phyloP scores from a whole-genome alignment of 2,113 vertebrate genomes.

The Lepus timidus region DNA sequence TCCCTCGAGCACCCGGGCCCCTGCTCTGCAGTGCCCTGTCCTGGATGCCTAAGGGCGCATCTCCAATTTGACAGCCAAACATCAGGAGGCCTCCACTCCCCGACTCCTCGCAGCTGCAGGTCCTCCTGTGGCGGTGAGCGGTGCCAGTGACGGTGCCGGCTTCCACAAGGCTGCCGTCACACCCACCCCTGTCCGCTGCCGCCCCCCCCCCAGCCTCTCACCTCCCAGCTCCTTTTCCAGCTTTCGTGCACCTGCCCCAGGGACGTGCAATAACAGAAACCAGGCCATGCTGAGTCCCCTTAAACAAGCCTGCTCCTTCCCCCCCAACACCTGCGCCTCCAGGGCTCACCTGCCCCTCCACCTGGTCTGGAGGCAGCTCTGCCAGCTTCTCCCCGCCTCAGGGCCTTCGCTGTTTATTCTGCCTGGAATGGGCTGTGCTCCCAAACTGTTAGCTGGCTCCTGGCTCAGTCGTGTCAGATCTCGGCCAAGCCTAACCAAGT shows the following conservation, averaged over 20 bases:
- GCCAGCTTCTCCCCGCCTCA: not conserved
- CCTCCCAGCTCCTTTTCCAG: not conserved
- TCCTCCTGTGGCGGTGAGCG: not conserved
- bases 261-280: not conserved
- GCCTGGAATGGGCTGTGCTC: no score
- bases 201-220: not conserved
- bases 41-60: not conserved
- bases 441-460: not conserved
- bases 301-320: not conserved
- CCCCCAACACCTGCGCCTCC: not conserved
- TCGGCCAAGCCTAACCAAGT: not conserved
- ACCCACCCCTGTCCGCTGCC: no score
- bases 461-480: not conserved
- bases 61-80: not conserved
- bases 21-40: not conserved
- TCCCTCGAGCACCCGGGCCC: accelerated
- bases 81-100: not conserved
- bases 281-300: not conserved
- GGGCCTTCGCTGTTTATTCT: not conserved
- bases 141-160: no score
- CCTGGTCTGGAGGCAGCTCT: no score
- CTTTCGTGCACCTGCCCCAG: not conserved
- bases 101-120: not conserved
- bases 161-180: no score
- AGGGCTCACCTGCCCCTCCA: not conserved